phyloP scores from a whole-genome alignment of 2,113 vertebrate species.

The Rhinoptilus africanus region DNA sequence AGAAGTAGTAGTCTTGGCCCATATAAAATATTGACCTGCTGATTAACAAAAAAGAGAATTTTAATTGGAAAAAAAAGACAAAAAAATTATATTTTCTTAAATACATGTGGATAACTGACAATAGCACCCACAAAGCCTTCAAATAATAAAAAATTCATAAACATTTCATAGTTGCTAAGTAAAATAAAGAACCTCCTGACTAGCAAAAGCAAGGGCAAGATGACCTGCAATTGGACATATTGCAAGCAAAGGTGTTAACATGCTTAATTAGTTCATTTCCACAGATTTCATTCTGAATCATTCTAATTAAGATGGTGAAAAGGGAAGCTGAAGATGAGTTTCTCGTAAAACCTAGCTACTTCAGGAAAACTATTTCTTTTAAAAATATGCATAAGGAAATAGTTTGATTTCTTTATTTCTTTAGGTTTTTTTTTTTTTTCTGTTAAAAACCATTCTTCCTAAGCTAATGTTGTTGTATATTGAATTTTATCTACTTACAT shows the following conservation, averaged over 20 bases:
- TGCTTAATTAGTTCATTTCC: slow-evolving; percentile 47
- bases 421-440: background rate
- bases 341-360: background rate
- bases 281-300: slow-evolving; percentile 36
- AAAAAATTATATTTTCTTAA: background rate
- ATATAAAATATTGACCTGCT: background rate
- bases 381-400: background rate
- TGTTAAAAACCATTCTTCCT: background rate
- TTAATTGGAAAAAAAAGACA: background rate
- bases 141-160: background rate
- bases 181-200: background rate
- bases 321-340: background rate
- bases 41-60: background rate
- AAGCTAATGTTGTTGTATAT: background rate
- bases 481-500: background rate
- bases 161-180: background rate
- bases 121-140: background rate
- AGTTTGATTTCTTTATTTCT: background rate
- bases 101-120: background rate
- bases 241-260: slow-evolving; percentile 48
- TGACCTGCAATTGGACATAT: background rate
- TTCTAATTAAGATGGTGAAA: background rate
- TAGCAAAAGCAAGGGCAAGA: slow-evolving; percentile 18
- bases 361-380: background rate
- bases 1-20: background rate